A percentile compares a stretch with the other conserved stretches of the same genome.
These are phyloP conservation scores for Schizaphis graminum DNA, from an alignment of 2,888 invertebrate genomes.

Conservation along the genomic window DNA sequence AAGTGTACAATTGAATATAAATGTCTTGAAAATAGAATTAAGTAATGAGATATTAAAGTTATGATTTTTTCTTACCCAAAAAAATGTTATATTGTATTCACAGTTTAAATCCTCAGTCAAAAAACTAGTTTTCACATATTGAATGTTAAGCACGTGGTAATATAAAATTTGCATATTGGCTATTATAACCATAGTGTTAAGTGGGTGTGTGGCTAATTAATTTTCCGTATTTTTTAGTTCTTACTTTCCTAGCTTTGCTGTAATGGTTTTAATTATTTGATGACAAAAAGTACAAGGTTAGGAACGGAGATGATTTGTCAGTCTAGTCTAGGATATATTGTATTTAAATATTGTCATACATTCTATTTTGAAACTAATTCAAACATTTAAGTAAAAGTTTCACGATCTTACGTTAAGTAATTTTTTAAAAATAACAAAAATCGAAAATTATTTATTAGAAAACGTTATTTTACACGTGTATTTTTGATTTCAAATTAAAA, in stretches of 20 bases:
- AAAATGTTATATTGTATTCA: neutral
- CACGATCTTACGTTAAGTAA: too few species aligned
- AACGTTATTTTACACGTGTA: too few species aligned
- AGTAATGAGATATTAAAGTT: slow-evolving; percentile 11
- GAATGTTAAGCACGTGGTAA: too few species aligned
- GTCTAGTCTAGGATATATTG: too few species aligned
- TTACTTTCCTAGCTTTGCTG: neutral
- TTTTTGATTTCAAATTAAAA: too few species aligned
- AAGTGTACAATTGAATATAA: neutral
- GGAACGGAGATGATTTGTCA: too few species aligned
- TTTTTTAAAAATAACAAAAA: too few species aligned
- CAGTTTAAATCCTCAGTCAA: neutral
- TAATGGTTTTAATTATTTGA: neutral
- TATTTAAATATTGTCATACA: too few species aligned
- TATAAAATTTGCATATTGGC: neutral
- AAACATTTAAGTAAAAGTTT: too few species aligned
- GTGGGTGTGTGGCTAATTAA: too few species aligned
- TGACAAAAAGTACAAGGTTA: neutral
- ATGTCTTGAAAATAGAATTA: slow-evolving; percentile 3
- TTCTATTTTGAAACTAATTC: too few species aligned
- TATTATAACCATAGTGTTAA: fast-evolving
- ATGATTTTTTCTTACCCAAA: neutral
- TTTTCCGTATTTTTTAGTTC: neutral
- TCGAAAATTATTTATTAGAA: too few species aligned
- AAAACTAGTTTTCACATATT: neutral